Base-by-base conservation (phyloP, 1,140 invertebrate species). In the Drosophila insularis region DNA sequence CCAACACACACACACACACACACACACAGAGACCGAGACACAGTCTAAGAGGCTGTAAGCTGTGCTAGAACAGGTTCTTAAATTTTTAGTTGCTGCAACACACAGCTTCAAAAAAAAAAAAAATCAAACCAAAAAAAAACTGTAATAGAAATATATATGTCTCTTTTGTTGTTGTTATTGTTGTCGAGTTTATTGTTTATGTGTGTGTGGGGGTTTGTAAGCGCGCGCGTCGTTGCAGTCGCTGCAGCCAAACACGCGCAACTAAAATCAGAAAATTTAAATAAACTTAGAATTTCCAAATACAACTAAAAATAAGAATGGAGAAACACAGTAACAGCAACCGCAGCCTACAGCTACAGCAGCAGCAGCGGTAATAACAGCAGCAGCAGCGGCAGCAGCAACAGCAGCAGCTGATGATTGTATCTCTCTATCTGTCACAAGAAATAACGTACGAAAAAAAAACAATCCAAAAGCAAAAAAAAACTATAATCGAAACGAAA, bases 21-120 rank as follows among this genome's bases (percentile, higher is more conserved):
- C 19, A 60, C 32, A 35, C 54, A 59, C 19, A 59, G 4, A 27
- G 27, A 27, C 27, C 27, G 27, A 14, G 40, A 14, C 17, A 46
- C 43, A 17, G 43, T 46, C 43, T 17, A 8, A 19, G 17, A 50
- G 43, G 43, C 43, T 50, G 43, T 50, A 50, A 50, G 17, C 10
- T 50, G 31, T 32, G 35, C 40, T 63, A 72, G 64, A 85, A 85
- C 71, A 78, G 81, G 81, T 86, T 86, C 74, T 77, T 39, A 62
- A 68, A 27, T 13, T 65, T 35, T 35, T 46, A 54, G 53, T 71
- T 68, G 65, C 64, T 76, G 69, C 60, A 72, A 54, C 37, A 59
- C 31, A 35, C 58, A 60, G 19, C 32, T 39, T 39, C 32, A 6
- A 60, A 60, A 39, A 4, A 23, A 23, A 21, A 21, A 21, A 21